phyloP scores from a whole-genome alignment of 2,888 invertebrate species.

The Atethmia centrago region DNA sequence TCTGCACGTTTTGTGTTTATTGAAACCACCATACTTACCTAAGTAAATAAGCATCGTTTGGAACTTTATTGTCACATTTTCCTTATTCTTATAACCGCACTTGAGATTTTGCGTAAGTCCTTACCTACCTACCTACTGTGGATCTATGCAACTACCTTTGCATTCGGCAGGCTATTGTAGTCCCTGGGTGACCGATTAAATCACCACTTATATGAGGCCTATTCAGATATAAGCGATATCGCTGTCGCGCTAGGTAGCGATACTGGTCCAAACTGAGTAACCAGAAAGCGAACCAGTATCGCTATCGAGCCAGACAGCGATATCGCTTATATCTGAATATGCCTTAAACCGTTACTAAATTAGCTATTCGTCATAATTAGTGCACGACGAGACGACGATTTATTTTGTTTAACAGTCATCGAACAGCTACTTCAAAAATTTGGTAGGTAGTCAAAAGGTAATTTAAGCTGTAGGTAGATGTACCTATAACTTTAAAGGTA shows the following conservation, averaged over 20 bases:
- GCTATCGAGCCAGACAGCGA: no score
- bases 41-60: constrained; percentile 3
- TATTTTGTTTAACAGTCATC: not conserved
- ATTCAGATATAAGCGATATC: no score
- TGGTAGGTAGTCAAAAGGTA: not conserved
- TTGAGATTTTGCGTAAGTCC: constrained; percentile 7
- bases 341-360: constrained; percentile 66
- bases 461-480: not conserved
- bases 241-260: no score
- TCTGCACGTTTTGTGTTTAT: not conserved
- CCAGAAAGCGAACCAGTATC: no score
- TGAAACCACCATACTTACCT: not conserved
- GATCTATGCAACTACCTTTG: not conserved
- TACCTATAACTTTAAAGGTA: not conserved
- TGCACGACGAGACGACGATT: not conserved
- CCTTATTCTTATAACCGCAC: constrained; percentile 34
- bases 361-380: constrained; percentile 61
- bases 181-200: not conserved
- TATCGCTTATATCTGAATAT: no score
- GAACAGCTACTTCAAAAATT: not conserved
- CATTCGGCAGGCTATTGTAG: not conserved
- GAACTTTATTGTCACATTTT: constrained; percentile 32
- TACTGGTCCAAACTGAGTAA: no score
- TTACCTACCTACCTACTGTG: not conserved
- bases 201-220: not conserved